These are phyloP conservation scores for Tenthredo notha DNA, from an alignment of 2,888 invertebrate genomes.

Conservation along the genomic window DNA sequence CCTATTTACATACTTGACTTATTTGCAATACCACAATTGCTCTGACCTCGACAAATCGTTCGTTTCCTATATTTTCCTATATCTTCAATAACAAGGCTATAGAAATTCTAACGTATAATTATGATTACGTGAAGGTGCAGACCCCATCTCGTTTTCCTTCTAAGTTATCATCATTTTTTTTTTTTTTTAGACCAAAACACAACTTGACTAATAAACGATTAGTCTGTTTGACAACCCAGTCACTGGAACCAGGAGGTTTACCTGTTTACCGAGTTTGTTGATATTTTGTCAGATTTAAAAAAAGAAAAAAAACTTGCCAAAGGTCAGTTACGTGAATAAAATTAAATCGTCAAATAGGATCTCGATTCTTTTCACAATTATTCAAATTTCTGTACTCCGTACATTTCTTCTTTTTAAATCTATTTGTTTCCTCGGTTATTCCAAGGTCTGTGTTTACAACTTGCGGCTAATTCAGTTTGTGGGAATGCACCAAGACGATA, in stretches of 20 bases:
- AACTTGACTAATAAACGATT: background rate
- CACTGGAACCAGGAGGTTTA: background rate
- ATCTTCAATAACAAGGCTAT: slow-evolving; percentile 6
- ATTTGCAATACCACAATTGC: background rate
- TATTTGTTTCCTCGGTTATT: background rate
- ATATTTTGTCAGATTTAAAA: background rate
- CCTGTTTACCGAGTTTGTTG: background rate
- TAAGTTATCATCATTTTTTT: background rate
- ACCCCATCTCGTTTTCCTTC: background rate
- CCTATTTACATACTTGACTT: slow-evolving; percentile 2
- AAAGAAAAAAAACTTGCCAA: background rate
- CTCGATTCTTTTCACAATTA: background rate
- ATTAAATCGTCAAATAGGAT: background rate
- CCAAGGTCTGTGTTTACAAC: background rate
- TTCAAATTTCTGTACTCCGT: background rate
- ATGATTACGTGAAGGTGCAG: background rate
- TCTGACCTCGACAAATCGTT: slow-evolving; percentile 2
- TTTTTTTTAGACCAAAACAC: background rate
- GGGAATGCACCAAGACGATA: background rate
- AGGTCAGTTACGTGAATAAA: background rate
- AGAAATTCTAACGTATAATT: background rate
- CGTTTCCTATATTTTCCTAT: background rate
- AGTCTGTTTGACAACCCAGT: background rate
- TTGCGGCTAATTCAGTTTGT: background rate
- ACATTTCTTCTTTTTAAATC: background rate